Evolutionary conservation across 1,140 invertebrate genomes (phyloP), one percentile per base, ranked within the genome.

Genomic region (Trialeurodes vaporariorum): DNA sequence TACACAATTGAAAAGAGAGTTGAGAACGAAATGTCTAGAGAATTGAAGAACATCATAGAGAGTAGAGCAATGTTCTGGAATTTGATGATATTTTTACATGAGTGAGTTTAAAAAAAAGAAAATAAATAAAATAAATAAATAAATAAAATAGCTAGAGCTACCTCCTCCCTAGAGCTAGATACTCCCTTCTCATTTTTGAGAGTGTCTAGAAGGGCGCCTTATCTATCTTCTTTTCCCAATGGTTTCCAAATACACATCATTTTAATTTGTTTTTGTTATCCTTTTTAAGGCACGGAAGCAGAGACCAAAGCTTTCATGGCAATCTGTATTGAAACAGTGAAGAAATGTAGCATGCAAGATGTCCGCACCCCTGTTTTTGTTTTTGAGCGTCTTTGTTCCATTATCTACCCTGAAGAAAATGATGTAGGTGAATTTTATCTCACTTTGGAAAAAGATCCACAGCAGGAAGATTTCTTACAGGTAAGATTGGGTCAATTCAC

Each of bases 301-400:
- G 96, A 98, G 79, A 98, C 94, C 0, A 91, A 93, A 73, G 92
- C 94, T 64, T 98, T 98, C 75, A 98, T 98, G 94, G 86, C 92
- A 11, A 91, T 98, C 24, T 97, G 96, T 75, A 92, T 98, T 2
- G 91, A 98, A 79, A 98, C 96, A 0, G 89, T 98, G 1, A 89
- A 94, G 74, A 95, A 95, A 75, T 97, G 94, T 74, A 91, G 90
- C 61, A 82, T 88, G 26, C 90, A 94, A 76, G 96, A 98, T 79
- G 89, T 96, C 63, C 83, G 93, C 68, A 98, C 96, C 1, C 96
- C 96, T 0, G 94, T 98, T 9, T 98, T 98, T 70, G 94, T 98
- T 64, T 98, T 98, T 77, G 96, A 98, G 81, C 83, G 96, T 60
- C 83, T 98, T 0, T 98, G 96, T 75, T 98, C 94, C 5, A 96